Base-by-base conservation (phyloP, 2,113 vertebrate species). In the Dasypus novemcinctus region DNA sequence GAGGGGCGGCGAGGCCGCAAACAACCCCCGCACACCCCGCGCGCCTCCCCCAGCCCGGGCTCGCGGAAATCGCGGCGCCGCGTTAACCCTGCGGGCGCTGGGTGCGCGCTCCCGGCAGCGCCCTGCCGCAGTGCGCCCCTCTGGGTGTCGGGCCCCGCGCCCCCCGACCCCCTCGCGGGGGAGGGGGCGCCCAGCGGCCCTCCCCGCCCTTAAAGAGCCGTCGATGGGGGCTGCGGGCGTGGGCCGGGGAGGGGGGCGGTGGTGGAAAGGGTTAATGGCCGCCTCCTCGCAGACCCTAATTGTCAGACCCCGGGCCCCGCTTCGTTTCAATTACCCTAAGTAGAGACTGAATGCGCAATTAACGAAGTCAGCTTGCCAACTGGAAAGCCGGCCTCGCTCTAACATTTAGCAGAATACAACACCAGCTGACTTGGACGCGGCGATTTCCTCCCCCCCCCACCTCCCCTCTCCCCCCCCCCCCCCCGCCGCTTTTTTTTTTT, bases 331-430 rank as follows among this genome's bases (percentile, higher is more conserved):
- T 96, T 91, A 87, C 96, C 93, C 93, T 72, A 92, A 97, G 97
- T 72, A 88, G 95, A 97, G 94, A 76, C 86, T 94, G 96, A 97
- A 92, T 96, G 95, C 96, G 85, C 97, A 97, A 91, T 97, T 96
- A 93, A 87, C 91, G 87, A 43, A 95, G 95, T 96, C 87, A 86
- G 81, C 94, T 90, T 95, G 97, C 96, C 97, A 88, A 95, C 97
- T 96, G 95, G 94, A 96, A 95, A 88, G 93, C 90, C 41, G 85
- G 72, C 74, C 94, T 85, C 41, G 64, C 81, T 68, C 71, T 92
- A 91, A 71, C 96, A 33, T 49, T 36, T 93, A 93, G 91, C 97
- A 81, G 86, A 97, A 79, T 64, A 81, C 93, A 95, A 95, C 92
- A 94, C 96, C 95, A 92, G 93, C 97, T 92, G 96, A 95, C 95